phyloP scores from a whole-genome alignment of 2,113 vertebrate species.

The Tauraco erythrolophus region DNA sequence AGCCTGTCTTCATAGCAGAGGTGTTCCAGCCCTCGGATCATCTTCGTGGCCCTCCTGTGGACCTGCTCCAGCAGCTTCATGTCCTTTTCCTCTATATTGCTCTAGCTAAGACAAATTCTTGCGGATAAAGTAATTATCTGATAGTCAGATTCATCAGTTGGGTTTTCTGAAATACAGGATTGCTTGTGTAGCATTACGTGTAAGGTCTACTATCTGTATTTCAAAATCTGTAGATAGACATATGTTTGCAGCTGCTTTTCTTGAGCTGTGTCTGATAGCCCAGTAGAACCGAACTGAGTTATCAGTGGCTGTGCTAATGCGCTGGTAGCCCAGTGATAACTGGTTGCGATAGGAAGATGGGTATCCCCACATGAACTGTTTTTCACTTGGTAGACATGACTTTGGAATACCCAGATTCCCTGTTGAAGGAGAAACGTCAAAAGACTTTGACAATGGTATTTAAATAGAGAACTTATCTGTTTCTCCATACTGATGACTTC shows the following conservation, averaged over 20 bases:
- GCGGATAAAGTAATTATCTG: neutral
- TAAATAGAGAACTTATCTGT: neutral
- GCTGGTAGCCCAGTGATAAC: neutral
- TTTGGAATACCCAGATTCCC: neutral
- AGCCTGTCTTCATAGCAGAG: too few relatives aligned
- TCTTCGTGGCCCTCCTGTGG: too few relatives aligned
- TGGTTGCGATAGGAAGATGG: neutral
- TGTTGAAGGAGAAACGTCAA: neutral
- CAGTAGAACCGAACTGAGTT: neutral
- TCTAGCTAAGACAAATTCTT: neutral
- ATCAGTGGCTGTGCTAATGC: neutral
- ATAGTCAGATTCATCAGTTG: neutral
- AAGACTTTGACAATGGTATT: neutral
- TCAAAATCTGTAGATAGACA: neutral
- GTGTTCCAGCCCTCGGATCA: too few relatives aligned
- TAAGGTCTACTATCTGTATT: neutral
- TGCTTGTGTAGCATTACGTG: fast-evolving
- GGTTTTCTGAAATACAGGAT: neutral
- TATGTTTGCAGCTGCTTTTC: neutral
- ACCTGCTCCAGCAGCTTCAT: too few relatives aligned
- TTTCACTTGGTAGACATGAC: neutral
- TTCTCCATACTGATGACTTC: neutral
- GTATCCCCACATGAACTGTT: neutral
- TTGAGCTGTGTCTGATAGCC: neutral
- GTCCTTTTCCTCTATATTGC: too few relatives aligned